Percentiles rank a stretch among this genome's conserved stretches.
Conservation (phyloP, 2,797 vertebrate genomes). For the Merluccius polli region DNA sequence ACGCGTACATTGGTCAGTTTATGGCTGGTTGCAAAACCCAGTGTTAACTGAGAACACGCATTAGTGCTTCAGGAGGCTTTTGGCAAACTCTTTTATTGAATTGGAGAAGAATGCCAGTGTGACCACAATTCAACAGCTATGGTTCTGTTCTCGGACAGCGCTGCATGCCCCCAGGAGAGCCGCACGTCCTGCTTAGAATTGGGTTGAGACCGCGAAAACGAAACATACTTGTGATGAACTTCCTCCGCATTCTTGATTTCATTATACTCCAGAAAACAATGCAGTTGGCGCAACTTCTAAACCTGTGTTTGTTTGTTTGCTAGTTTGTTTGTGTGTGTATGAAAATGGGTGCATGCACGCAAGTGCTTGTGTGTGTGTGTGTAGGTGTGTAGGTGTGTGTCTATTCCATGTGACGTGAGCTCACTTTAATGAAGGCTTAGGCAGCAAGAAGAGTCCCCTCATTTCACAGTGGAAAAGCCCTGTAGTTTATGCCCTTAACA, state of each 20-base stretch:
- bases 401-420: not conserved
- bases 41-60: slow-evolving; percentile 33
- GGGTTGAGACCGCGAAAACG: slow-evolving; percentile 6
- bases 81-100: slow-evolving; percentile 33
- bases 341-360: not conserved
- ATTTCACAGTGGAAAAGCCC: slow-evolving; percentile 50
- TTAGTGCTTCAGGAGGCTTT: slow-evolving; percentile 20
- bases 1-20: slow-evolving; percentile 42
- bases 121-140: slow-evolving; percentile 33
- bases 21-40: slow-evolving; percentile 36
- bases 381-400: not conserved
- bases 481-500: slow-evolving; percentile 55
- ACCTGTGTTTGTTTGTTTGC: not conserved
- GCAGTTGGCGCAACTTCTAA: not conserved
- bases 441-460: slow-evolving; percentile 45
- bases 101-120: slow-evolving; percentile 30
- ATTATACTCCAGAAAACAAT: too few relatives aligned
- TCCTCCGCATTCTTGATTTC: not conserved
- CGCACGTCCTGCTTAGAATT: slow-evolving; percentile 13
- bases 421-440: slow-evolving; percentile 27
- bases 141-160: slow-evolving; percentile 20
- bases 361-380: slow-evolving; percentile 10
- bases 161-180: slow-evolving; percentile 11
- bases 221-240: not conserved
- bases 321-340: not conserved